These are phyloP conservation scores for Melanotus villosus DNA, from an alignment of 2,888 invertebrate genomes.

Conservation along the genomic window DNA sequence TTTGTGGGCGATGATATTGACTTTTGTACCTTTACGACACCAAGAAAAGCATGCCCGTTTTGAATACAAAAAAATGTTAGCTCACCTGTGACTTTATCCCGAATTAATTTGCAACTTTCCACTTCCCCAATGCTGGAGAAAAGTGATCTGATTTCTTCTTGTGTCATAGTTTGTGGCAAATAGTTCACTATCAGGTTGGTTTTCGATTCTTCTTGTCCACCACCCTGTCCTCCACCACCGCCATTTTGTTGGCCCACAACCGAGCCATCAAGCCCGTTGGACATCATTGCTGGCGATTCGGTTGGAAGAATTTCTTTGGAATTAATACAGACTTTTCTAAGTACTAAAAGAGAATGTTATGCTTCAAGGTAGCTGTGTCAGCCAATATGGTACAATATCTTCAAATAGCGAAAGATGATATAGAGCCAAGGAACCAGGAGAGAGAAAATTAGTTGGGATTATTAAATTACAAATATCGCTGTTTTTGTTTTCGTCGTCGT, in stretches of 20 bases:
- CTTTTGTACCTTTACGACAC: too few species aligned
- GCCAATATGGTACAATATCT: constrained; percentile 22
- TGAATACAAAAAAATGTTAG: too few species aligned
- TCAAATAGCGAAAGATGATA: constrained; percentile 7
- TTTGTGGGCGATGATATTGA: too few species aligned
- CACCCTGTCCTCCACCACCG: constrained; percentile 71
- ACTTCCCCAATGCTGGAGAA: constrained; percentile 99
- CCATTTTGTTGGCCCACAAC: constrained; percentile 88
- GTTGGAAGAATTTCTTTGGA: constrained; percentile 48
- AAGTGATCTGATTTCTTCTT: constrained; percentile 97
- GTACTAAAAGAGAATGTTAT: constrained; percentile 27
- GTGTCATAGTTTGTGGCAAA: constrained; percentile 99
- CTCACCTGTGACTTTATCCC: constrained; percentile 96
- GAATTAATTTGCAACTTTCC: constrained; percentile 98
- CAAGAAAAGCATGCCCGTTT: too few species aligned
- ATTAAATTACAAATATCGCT: constrained; percentile 4
- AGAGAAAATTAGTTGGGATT: constrained; percentile 14
- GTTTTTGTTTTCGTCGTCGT: not conserved
- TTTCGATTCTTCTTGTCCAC: constrained; percentile 91
- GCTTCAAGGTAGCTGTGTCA: constrained; percentile 11
- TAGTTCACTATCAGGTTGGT: constrained; percentile 99
- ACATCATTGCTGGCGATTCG: constrained; percentile 75
- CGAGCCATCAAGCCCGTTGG: constrained; percentile 87
- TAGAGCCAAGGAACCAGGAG: constrained; percentile 15
- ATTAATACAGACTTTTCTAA: constrained; percentile 31